Base-by-base conservation (phyloP, 2,113 vertebrate genomes). In the Sebastes fasciatus region DNA sequence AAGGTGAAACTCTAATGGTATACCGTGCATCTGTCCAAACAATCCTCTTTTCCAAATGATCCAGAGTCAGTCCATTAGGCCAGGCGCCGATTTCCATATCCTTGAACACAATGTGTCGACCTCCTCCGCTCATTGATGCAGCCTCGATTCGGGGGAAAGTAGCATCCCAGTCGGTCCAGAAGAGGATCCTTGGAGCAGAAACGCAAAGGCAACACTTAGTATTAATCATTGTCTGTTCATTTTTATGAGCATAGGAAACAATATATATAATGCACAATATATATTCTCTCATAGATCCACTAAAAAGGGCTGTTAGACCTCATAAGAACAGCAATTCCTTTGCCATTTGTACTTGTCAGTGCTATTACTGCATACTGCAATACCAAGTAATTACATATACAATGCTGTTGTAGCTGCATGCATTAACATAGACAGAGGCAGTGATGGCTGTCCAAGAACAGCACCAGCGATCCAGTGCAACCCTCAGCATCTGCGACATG, bases 111-210 rank as follows among this genome's bases (percentile, higher is more conserved):
- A 98, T 97, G 83, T 96, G 98, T 64, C 98, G 96, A 23, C 96
- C 97, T 0, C 95, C 96, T 69, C 98, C 98, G 0, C 98, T 99
- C 98, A 99, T 99, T 2, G 98, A 98, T 2, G 98, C 97, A 0
- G 97, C 98, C 79, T 99, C 98, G 1, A 99, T 99, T 26, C 98
- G 97, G 77, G 98, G 98, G 86, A 99, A 99, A 58, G 96, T 98
- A 26, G 98, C 97, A 92, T 99, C 98, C 98, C 98, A 99, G 93
- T 99, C 98, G 4, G 98, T 99, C 98, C 98, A 99, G 95, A 99
- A 99, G 23, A 99, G 95, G 90, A 99, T 98, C 90, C 98, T 99
- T 57, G 17, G 69, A 76, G 70, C 21, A 71, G 11, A 65, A 81
- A 87, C 7, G 1, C 51, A 69, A 58, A 68, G 11, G 26, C 17